These are phyloP conservation scores for Drosophila macrospina DNA, from an alignment of 2,888 invertebrate species.

Conservation along the genomic window DNA sequence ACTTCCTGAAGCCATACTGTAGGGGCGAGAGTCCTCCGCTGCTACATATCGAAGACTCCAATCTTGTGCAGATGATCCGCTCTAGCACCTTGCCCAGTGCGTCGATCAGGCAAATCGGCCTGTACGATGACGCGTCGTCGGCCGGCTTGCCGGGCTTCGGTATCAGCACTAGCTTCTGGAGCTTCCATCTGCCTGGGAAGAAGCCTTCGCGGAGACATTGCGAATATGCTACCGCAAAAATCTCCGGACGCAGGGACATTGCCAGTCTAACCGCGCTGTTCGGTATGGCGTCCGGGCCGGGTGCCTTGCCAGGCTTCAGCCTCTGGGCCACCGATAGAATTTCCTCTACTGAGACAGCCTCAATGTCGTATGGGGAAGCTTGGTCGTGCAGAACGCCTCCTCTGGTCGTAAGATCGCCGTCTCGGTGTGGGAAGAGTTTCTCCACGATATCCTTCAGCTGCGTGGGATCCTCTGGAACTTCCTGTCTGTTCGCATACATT, in stretches of 20 bases:
- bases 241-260: no score
- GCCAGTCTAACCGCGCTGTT: no score
- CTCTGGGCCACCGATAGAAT: not conserved
- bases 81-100: not conserved
- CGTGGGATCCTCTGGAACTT: not conserved
- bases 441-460: not conserved
- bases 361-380: no score
- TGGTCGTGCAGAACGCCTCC: not conserved
- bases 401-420: not conserved
- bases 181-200: no score
- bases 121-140: no score
- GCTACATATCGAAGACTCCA: not conserved
- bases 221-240: no score
- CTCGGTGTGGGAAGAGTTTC: not conserved
- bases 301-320: not conserved
- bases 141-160: no score
- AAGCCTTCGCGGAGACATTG: no score
- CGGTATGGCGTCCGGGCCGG: no score
- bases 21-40: not conserved
- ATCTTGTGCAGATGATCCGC: not conserved
- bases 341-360: not conserved
- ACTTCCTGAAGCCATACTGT: not conserved
- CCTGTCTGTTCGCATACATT: not conserved
- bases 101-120: constrained; percentile 3
- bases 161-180: no score